Evolutionary conservation across 2,797 vertebrate species (phyloP).

Genomic region (Eurystomus glaucurus): DNA sequence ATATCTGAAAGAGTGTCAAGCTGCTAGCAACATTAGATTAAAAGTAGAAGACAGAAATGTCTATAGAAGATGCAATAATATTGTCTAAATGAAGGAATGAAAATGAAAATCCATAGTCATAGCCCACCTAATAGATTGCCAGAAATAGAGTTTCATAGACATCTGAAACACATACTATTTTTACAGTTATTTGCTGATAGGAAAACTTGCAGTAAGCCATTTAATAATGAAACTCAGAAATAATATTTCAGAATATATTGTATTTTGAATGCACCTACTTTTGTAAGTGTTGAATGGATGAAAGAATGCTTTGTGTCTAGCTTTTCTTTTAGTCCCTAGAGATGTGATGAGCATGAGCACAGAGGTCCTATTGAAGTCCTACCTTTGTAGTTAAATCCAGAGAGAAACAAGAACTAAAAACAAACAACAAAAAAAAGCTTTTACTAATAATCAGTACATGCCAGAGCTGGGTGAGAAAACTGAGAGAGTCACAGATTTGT

Average conservation of each 20-base stretch:
- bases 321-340: neutral
- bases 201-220: neutral
- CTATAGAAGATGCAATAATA: neutral
- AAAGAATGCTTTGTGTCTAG: neutral
- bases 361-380: neutral
- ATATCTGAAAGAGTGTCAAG: slow-evolving; percentile 35
- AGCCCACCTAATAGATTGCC: neutral
- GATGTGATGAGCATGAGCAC: neutral
- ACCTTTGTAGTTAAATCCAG: neutral
- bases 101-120: neutral
- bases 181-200: neutral
- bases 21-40: slow-evolving; percentile 30
- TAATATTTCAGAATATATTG: neutral
- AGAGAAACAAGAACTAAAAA: neutral
- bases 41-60: slow-evolving; percentile 9
- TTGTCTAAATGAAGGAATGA: neutral
- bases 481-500: neutral
- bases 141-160: neutral
- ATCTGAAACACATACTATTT: neutral
- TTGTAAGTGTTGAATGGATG: neutral
- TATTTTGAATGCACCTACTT: neutral
- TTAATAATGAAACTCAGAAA: neutral
- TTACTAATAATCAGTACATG: neutral
- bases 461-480: neutral
- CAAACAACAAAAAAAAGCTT: neutral